Percentiles rank a stretch among this genome's conserved stretches.
Conservation (phyloP, 2,797 vertebrate species). For the Anisognathus igniventris region DNA sequence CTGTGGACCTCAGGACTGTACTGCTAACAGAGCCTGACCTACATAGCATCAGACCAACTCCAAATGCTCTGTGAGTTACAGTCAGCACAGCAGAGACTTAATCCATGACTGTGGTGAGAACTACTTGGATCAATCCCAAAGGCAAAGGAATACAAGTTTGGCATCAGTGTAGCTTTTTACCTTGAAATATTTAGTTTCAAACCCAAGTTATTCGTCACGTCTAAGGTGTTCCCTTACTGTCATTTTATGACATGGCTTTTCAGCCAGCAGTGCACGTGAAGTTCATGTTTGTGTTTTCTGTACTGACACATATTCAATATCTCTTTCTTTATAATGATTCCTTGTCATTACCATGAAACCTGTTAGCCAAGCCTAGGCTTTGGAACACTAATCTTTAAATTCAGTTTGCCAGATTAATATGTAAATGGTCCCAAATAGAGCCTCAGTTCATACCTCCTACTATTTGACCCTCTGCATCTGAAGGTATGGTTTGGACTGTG, state of each 20-base stretch:
- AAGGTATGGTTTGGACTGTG: not conserved
- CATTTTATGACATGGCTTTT: not conserved
- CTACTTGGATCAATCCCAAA: not conserved
- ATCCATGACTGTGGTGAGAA: not conserved
- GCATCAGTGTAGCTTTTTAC: not conserved
- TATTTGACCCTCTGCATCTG: not conserved
- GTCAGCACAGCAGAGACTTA: not conserved
- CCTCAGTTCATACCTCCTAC: not conserved
- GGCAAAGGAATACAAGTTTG: not conserved
- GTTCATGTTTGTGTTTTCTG: not conserved
- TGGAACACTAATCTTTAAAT: not conserved
- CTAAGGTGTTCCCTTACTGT: not conserved
- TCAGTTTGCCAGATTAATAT: not conserved
- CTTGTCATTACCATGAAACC: not conserved
- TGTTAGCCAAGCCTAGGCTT: conserved; percentile 1
- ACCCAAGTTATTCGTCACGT: not conserved
- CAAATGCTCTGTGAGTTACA: not conserved
- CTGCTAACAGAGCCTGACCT: not conserved
- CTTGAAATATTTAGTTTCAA: not conserved
- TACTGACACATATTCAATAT: not conserved
- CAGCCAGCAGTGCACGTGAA: not conserved
- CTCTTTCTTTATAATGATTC: not conserved
- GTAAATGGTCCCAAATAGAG: not conserved
- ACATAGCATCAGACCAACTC: not conserved
- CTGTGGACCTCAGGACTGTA: not conserved